Conservation (phyloP, 2,797 vertebrate species). For the Malacoctenus gilli region DNA sequence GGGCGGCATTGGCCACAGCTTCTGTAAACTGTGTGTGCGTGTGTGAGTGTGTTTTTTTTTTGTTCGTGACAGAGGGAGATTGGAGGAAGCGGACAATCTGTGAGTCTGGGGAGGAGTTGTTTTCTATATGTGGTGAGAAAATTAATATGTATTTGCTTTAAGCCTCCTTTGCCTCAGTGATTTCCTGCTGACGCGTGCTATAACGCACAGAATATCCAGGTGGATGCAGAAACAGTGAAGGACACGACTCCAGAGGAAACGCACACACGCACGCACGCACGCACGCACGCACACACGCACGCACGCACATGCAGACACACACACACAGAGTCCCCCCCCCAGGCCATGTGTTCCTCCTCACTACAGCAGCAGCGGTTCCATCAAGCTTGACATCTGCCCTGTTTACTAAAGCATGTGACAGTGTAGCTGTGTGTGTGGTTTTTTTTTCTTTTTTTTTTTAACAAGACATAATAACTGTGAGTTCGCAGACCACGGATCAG, state of each 20-base stretch:
- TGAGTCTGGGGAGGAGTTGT: slow-evolving; percentile 42
- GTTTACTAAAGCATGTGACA: slow-evolving; percentile 59
- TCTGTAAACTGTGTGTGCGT: slow-evolving; percentile 29
- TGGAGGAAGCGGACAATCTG: slow-evolving; percentile 20
- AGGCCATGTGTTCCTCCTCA: slow-evolving; percentile 59
- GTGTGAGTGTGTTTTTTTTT: background rate
- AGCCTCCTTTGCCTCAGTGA: slow-evolving; percentile 53
- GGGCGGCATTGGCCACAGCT: slow-evolving; percentile 35
- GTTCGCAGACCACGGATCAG: slow-evolving; percentile 25
- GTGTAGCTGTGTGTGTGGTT: too few relatives aligned
- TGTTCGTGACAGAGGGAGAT: slow-evolving; percentile 19
- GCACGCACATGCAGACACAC: slow-evolving; percentile 13
- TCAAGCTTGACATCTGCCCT: slow-evolving; percentile 51
- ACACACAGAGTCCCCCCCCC: slow-evolving; percentile 38
- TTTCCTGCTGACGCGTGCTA: slow-evolving; percentile 68
- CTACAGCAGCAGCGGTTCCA: slow-evolving; percentile 36
- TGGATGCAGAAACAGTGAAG: slow-evolving; percentile 69
- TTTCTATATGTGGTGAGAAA: slow-evolving; percentile 55
- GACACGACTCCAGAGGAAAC: slow-evolving; percentile 62
- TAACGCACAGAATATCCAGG: slow-evolving; percentile 63
- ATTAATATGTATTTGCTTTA: slow-evolving; percentile 75
- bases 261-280: slow-evolving; percentile 4
- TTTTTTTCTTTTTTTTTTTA: too few relatives aligned
- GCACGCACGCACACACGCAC: background rate
- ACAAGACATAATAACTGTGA: slow-evolving; percentile 45